These are phyloP conservation scores for Clamator glandarius DNA, from an alignment of 2,797 vertebrate genomes.

Conservation along the genomic window DNA sequence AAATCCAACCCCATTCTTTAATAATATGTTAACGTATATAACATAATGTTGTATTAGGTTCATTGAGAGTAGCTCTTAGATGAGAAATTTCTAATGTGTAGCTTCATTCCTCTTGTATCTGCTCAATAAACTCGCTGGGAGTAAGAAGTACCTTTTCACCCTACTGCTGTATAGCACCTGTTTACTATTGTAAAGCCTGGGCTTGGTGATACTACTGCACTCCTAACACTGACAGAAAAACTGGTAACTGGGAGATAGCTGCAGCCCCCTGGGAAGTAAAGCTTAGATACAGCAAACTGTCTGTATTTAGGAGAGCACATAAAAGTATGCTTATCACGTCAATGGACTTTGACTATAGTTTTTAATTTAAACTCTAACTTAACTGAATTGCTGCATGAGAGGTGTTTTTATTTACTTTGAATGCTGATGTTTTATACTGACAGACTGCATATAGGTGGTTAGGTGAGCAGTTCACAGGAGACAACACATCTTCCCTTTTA, in stretches of 20 bases:
- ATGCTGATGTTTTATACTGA: neutral
- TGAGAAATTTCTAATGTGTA: neutral
- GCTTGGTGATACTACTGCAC: neutral
- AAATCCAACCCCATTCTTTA: neutral
- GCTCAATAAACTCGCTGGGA: neutral
- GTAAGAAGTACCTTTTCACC: neutral
- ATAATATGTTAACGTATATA: neutral
- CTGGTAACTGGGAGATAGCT: neutral
- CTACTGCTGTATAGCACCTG: neutral
- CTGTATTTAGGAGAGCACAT: neutral
- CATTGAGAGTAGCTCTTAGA: too few species aligned
- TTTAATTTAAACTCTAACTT: neutral
- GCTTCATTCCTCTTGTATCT: neutral
- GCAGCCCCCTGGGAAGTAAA: neutral
- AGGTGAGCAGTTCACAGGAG: neutral
- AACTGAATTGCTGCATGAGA: neutral
- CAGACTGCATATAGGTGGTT: neutral
- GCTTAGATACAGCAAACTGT: neutral
- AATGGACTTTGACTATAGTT: neutral
- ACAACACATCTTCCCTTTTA: neutral
- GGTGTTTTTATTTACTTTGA: neutral
- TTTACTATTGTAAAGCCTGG: neutral
- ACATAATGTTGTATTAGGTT: neutral
- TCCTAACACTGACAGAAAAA: neutral
- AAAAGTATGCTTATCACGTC: neutral